Evolutionary conservation across 2,888 invertebrate genomes (phyloP).

Genomic region (Nomada goodeniana): DNA sequence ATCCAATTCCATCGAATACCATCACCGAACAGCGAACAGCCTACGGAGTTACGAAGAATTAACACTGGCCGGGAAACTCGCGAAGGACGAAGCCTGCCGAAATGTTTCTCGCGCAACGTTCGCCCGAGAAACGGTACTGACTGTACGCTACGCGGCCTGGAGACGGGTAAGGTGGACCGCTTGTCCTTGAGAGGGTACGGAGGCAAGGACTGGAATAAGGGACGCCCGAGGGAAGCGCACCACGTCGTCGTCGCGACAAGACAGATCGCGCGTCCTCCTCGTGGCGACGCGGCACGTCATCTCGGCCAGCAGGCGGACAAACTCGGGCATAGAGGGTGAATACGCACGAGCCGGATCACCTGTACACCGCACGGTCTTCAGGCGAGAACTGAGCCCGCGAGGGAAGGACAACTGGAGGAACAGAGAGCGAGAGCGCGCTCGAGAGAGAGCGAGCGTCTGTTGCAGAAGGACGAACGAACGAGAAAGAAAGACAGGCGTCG

Average conservation of each 20-base stretch:
- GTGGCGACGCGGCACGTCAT: conserved; percentile 64
- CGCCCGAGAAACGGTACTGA: not conserved
- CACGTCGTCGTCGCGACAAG: conserved; percentile 48
- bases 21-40: not conserved
- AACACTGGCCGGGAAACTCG: not conserved
- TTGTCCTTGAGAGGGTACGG: not conserved
- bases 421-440: conserved; percentile 42
- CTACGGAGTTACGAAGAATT: not conserved
- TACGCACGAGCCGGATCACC: conserved; percentile 65
- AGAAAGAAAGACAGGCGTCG: conserved; percentile 46
- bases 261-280: conserved; percentile 60
- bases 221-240: conserved; percentile 44
- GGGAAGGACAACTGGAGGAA: conserved; percentile 56
- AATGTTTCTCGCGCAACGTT: not conserved
- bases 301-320: conserved; percentile 51
- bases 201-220: not conserved
- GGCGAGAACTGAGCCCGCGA: conserved; percentile 79
- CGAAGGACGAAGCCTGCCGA: conserved; percentile 29
- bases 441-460: conserved; percentile 7
- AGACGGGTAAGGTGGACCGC: not conserved
- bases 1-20: not conserved
- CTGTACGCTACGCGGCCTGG: not conserved
- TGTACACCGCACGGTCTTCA: conserved; percentile 77
- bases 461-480: not conserved
- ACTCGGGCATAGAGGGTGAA: conserved; percentile 53